phyloP scores from a whole-genome alignment of 2,113 vertebrate species.

The Ptilonorhynchus violaceus region DNA sequence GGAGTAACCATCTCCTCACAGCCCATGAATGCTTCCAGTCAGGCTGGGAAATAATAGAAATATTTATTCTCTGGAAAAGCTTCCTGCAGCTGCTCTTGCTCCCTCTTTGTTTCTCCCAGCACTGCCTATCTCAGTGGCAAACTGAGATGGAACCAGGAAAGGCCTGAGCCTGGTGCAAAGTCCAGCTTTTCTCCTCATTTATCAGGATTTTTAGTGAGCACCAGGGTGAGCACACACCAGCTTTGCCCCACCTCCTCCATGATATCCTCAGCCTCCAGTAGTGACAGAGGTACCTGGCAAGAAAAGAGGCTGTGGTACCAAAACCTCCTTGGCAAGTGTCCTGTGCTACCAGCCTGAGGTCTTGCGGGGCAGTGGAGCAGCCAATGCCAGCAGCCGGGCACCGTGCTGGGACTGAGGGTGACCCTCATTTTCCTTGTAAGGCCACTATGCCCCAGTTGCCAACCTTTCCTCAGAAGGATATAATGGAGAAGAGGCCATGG shows the following conservation, averaged over 20 bases:
- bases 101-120: not conserved
- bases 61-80: conserved; percentile 52
- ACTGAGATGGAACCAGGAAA: not conserved
- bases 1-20: conserved; percentile 26
- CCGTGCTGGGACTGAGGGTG: accelerated
- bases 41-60: conserved; percentile 55
- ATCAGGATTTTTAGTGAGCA: not conserved
- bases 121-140: not conserved
- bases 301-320: not conserved
- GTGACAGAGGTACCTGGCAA: not conserved
- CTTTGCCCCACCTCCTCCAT: not conserved
- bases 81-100: conserved; percentile 8
- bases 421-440: not conserved
- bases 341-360: accelerated
- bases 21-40: conserved; percentile 43
- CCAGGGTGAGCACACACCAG: not conserved
- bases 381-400: accelerated
- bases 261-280: not conserved
- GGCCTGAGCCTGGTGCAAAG: not conserved
- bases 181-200: not conserved
- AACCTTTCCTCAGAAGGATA: not conserved
- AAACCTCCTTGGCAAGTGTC: not conserved
- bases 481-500: not conserved
- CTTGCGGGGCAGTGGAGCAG: not conserved
- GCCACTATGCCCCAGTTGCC: accelerated